A percentile compares a stretch with the other conserved stretches of the same genome.
Conservation (phyloP, 2,888 invertebrate species). For the Yponomeuta cagnagella region DNA sequence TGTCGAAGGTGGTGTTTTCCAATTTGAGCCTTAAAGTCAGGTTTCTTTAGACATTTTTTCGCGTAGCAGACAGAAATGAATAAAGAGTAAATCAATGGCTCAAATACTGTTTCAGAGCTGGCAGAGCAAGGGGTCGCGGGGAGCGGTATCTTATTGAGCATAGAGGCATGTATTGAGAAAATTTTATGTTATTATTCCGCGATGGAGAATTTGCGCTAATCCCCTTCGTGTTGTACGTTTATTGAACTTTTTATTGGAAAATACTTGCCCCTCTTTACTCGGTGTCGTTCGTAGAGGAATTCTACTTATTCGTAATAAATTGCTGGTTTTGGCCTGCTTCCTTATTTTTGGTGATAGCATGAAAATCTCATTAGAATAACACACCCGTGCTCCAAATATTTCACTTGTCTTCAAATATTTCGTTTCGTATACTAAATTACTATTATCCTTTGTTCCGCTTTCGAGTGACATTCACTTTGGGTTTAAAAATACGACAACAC, state of each 20-base stretch:
- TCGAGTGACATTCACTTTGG: too few relatives aligned
- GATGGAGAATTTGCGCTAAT: constrained; percentile 55
- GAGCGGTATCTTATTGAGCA: constrained; percentile 33
- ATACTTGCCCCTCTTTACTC: constrained; percentile 43
- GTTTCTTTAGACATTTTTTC: not conserved
- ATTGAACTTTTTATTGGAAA: constrained; percentile 64
- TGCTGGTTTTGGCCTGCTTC: not conserved
- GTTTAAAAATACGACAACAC: too few relatives aligned
- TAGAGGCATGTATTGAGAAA: constrained; percentile 57
- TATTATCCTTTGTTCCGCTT: too few relatives aligned
- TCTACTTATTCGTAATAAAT: constrained; percentile 23
- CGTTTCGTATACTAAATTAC: not conserved
- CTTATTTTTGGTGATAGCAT: constrained; percentile 3
- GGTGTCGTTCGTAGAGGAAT: constrained; percentile 29
- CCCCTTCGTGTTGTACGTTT: constrained; percentile 55
- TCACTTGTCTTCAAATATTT: not conserved
- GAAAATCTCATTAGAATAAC: constrained; percentile 13
- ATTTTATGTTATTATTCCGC: constrained; percentile 65
- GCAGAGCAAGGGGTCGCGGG: constrained; percentile 18
- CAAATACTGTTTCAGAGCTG: constrained; percentile 17
- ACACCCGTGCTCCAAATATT: constrained; percentile 1
- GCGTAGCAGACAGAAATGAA: not conserved
- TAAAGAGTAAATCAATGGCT: constrained; percentile 24
- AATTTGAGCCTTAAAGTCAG: not conserved
- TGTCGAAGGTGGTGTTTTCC: not conserved